Evolutionary conservation across 92 coral and sea anemone genomes (phyloP).

Genomic region (Zoanthus sociatus): DNA sequence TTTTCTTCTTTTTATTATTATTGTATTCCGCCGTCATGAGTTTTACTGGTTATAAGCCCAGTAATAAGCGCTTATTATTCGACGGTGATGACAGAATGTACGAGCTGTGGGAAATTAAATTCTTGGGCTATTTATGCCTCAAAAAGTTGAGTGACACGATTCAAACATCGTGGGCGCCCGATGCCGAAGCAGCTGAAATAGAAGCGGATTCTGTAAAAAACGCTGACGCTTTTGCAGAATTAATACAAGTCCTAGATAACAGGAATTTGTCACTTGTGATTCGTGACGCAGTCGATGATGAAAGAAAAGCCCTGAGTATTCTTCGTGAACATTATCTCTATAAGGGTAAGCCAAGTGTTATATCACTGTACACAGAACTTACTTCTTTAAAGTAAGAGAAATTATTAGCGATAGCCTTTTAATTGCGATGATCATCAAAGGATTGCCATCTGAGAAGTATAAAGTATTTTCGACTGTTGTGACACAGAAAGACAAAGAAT

Average conservation of each 20-base stretch:
- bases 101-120: too few relatives aligned
- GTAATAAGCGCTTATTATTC: too few relatives aligned
- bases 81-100: too few relatives aligned
- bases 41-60: too few relatives aligned
- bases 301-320: constrained; percentile 30
- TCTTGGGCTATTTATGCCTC: not conserved
- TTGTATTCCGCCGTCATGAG: too few relatives aligned
- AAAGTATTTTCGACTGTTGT: constrained; percentile 57
- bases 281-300: constrained; percentile 58
- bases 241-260: constrained; percentile 49
- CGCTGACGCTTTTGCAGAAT: constrained; percentile 44
- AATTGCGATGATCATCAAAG: constrained; percentile 57
- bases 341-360: constrained; percentile 16
- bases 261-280: constrained; percentile 39
- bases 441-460: constrained; percentile 49
- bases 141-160: not conserved
- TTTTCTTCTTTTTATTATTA: too few relatives aligned
- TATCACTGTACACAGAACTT: constrained; percentile 51
- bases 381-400: constrained; percentile 14
- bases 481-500: too few relatives aligned
- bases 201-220: too few relatives aligned
- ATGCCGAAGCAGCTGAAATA: not conserved
- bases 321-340: not conserved
- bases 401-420: constrained; percentile 39
- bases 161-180: not conserved